These are phyloP conservation scores for Blastobasis lacticolella DNA, from an alignment of 2,888 invertebrate species.

Conservation along the genomic window DNA sequence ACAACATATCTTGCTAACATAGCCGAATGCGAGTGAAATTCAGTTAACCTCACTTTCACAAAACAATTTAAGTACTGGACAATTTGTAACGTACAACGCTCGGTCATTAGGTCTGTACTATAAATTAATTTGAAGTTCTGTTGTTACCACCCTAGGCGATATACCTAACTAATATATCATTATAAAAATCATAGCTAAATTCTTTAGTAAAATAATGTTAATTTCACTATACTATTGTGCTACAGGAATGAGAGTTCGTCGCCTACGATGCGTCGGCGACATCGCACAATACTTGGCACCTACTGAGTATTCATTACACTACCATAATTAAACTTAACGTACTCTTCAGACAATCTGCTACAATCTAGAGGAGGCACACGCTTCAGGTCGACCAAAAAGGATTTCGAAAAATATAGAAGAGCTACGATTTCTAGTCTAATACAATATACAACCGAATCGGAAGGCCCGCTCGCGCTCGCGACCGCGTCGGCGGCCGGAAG, in stretches of 20 bases:
- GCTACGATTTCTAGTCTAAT: too few species aligned
- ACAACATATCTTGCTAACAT: too few species aligned
- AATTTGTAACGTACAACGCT: not conserved
- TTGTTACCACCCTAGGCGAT: not conserved
- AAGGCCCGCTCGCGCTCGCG: too few species aligned
- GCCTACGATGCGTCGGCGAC: constrained; percentile 28
- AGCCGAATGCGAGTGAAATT: too few species aligned
- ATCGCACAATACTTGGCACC: constrained; percentile 52
- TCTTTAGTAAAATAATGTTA: constrained; percentile 15
- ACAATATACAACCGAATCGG: too few species aligned
- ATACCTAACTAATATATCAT: not conserved
- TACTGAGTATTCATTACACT: constrained; percentile 60
- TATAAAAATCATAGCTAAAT: constrained; percentile 19
- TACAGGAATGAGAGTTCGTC: constrained; percentile 61
- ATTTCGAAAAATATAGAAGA: constrained; percentile 55
- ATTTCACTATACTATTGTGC: constrained; percentile 31
- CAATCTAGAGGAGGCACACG: constrained; percentile 56
- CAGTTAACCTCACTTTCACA: too few species aligned
- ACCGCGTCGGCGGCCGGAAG: too few species aligned
- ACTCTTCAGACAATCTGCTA: constrained; percentile 38
- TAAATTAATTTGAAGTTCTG: not conserved
- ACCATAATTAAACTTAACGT: constrained; percentile 14
- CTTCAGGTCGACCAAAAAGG: constrained; percentile 56
- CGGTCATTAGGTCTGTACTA: not conserved
- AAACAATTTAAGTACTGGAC: not conserved